These are phyloP conservation scores for Bombycilla garrulus DNA, from an alignment of 2,113 vertebrate genomes.

Conservation along the genomic window DNA sequence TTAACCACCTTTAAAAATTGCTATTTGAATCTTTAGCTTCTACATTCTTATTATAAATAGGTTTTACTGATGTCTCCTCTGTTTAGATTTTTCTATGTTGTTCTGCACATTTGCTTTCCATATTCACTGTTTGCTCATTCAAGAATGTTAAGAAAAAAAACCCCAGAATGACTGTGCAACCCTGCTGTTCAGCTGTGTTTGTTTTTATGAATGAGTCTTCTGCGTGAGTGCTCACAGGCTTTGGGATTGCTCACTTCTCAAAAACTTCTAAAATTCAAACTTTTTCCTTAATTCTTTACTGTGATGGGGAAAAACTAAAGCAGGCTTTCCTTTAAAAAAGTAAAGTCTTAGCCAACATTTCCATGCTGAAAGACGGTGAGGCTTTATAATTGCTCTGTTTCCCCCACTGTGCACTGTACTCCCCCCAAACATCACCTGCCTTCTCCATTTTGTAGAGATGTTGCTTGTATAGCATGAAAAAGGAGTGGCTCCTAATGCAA, in stretches of 20 bases:
- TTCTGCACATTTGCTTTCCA: background rate
- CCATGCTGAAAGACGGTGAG: background rate
- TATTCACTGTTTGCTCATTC: background rate
- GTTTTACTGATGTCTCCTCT: background rate
- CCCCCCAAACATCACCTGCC: background rate
- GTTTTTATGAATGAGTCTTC: conserved; percentile 10
- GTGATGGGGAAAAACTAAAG: background rate
- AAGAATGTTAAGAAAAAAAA: background rate
- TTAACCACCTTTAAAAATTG: background rate
- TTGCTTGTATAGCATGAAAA: background rate
- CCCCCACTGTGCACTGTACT: background rate
- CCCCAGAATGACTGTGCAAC: background rate
- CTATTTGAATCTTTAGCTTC: background rate
- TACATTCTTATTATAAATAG: background rate
- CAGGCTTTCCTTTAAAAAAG: background rate
- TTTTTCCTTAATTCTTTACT: background rate
- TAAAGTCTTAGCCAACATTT: background rate
- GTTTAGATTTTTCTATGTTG: background rate
- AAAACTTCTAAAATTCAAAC: background rate
- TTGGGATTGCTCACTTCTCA: background rate
- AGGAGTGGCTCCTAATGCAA: background rate
- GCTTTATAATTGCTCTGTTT: background rate
- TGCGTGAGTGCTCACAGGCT: background rate
- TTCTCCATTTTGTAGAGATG: background rate
- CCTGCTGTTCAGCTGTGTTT: background rate